Conservation (phyloP, 1,140 invertebrate species). For the Trachelipus rathkii region DNA sequence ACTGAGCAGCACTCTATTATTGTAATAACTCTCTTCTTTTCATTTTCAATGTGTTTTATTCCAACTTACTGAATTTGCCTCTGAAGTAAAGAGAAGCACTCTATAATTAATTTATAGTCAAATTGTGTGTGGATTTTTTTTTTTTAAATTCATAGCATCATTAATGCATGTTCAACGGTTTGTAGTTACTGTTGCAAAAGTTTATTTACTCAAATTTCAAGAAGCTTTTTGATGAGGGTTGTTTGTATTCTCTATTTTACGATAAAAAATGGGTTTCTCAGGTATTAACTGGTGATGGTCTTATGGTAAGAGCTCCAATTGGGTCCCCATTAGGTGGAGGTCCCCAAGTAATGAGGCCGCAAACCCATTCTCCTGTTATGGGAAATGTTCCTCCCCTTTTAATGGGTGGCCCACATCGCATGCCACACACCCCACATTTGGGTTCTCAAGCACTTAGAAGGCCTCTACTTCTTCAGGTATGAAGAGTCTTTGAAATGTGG, state of each 20-base stretch:
- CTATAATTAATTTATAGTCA: too few species aligned
- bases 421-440: constrained; percentile 44
- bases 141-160: neutral
- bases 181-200: neutral
- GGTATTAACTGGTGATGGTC: constrained; percentile 3
- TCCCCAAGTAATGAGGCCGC: neutral
- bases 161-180: neutral
- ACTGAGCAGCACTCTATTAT: too few species aligned
- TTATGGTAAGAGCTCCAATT: neutral
- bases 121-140: too few species aligned
- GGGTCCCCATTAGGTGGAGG: constrained; percentile 6
- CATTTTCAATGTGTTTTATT: too few species aligned
- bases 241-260: too few species aligned
- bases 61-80: too few species aligned
- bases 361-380: constrained; percentile 13
- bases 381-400: constrained; percentile 54
- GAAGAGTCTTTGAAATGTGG: neutral
- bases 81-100: too few species aligned
- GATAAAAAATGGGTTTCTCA: neutral
- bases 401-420: constrained; percentile 54
- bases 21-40: too few species aligned
- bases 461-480: constrained; percentile 49
- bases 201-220: neutral
- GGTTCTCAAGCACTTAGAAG: constrained; percentile 53
- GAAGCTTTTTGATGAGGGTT: neutral